Conservation (phyloP, 2,797 vertebrate genomes). For the Sebastes diploproa region DNA sequence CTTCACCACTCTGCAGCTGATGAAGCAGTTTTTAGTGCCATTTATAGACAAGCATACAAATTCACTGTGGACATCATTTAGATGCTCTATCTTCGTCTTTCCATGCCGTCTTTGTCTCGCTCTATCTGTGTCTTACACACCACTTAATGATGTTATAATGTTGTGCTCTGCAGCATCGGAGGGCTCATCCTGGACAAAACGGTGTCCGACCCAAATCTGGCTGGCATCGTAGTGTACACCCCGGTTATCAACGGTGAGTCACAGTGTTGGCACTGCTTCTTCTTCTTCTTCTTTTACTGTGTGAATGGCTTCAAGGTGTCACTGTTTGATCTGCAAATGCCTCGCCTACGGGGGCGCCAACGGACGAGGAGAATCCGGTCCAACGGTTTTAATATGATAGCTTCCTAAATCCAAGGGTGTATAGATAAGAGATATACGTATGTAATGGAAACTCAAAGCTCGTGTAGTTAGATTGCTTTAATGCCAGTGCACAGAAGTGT, state of each 20-base stretch:
- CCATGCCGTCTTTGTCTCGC: not conserved
- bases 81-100: not conserved
- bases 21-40: not conserved
- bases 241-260: slow-evolving; percentile 97
- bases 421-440: not conserved
- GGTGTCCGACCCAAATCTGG: slow-evolving; percentile 93
- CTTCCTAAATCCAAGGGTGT: not conserved
- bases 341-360: not conserved
- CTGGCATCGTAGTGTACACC: slow-evolving; percentile 96
- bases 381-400: not conserved
- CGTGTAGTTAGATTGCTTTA: not conserved
- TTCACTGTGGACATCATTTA: slow-evolving; percentile 1
- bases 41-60: not conserved
- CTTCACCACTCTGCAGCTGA: not conserved
- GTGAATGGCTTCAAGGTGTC: not conserved
- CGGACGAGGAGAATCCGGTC: not conserved
- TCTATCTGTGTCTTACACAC: not conserved
- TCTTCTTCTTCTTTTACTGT: not conserved
- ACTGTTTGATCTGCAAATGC: not conserved
- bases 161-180: slow-evolving; percentile 87
- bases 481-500: not conserved
- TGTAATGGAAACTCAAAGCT: not conserved
- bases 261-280: not conserved
- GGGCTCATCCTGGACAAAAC: slow-evolving; percentile 98
- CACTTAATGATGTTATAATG: slow-evolving; percentile 24